Percentiles rank a stretch among this genome's conserved stretches.
Evolutionary conservation across 1,140 invertebrate genomes (phyloP).

Genomic region (Microplitis demolitor): DNA sequence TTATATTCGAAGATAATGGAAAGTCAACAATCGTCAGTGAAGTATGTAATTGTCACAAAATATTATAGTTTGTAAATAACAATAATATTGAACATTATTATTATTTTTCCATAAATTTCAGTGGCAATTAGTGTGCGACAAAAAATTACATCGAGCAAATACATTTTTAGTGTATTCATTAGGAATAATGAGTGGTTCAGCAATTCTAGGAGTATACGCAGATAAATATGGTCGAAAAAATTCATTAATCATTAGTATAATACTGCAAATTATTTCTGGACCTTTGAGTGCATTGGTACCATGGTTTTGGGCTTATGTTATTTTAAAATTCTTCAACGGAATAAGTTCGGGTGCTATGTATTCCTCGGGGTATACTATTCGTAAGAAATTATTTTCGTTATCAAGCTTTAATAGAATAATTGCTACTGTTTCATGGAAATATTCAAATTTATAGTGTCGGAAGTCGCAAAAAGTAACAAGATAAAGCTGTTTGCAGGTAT

Average conservation of each 20-base stretch:
- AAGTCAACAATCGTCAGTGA: conserved; percentile 57
- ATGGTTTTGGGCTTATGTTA: conserved; percentile 62
- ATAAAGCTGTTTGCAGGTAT: conserved; percentile 68
- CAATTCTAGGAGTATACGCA: conserved; percentile 61
- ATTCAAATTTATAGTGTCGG: conserved; percentile 61
- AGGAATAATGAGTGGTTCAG: conserved; percentile 65
- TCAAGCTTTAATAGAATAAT: no score
- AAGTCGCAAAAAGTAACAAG: conserved; percentile 66
- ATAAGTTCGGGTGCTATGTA: conserved; percentile 65
- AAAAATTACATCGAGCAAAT: conserved; percentile 55
- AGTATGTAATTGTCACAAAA: conserved; percentile 26
- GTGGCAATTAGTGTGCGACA: conserved; percentile 65
- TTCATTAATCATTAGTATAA: conserved; percentile 58
- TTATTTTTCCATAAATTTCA: conserved; percentile 29
- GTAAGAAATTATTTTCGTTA: conserved; percentile 51
- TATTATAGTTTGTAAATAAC: no score
- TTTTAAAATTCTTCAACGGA: conserved; percentile 63
- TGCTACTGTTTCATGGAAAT: neutral
- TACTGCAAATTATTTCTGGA: conserved; percentile 60
- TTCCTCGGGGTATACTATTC: conserved; percentile 66
- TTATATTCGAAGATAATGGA: conserved; percentile 47
- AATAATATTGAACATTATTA: neutral
- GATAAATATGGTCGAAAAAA: conserved; percentile 65
- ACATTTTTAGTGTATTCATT: conserved; percentile 62
- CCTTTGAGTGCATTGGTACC: conserved; percentile 61